Base-by-base conservation (phyloP, 2,888 invertebrate genomes). In the Drosophila borborema region DNA sequence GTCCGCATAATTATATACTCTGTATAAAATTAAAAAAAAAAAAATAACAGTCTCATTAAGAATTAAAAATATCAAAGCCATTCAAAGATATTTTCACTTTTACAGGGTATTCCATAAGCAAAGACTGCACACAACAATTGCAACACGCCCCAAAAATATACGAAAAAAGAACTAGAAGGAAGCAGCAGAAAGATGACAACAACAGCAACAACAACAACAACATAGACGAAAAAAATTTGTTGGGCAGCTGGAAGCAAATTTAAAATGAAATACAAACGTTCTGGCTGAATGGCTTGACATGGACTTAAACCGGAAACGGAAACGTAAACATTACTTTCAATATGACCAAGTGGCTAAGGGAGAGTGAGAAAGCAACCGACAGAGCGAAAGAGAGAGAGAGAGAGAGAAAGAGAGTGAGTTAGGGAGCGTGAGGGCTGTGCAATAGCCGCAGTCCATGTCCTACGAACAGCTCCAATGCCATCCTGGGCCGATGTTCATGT, bases 251-350 rank as follows among this genome's bases (percentile, higher is more conserved):
- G 77, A 80, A 80, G 78, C 74, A 89, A 86, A 89, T 86, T 89
- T 86, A 86, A 86, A 86, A 86, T 86, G 89, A 86, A 86, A 86
- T 86, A 86, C 85, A 86, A 86, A 86, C 89, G 85, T 86, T 86
- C 87, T 87, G 89, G 85, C 85, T 87, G 85, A 86, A 86, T 89
- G 82, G 85, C 85, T 87, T 90, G 90, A 90, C 90, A 87, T 90
- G 89, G 89, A 90, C 90, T 88, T 88, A 86, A 87, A 86, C 86
- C 86, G 86, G 86, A 87, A 87, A 83, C 86, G 86, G 86, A 87
- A 87, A 87, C 90, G 86, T 90, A 87, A 87, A 87, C 89, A 87
- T 88, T 90, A 90, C 86, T 87, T 87, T 90, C 86, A 87, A 87
- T 87, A 87, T 88, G 87, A 63, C 80, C 75, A 89, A 89, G 90